Base-by-base conservation (phyloP, 2,888 invertebrate genomes). In the Patella pellucida region DNA sequence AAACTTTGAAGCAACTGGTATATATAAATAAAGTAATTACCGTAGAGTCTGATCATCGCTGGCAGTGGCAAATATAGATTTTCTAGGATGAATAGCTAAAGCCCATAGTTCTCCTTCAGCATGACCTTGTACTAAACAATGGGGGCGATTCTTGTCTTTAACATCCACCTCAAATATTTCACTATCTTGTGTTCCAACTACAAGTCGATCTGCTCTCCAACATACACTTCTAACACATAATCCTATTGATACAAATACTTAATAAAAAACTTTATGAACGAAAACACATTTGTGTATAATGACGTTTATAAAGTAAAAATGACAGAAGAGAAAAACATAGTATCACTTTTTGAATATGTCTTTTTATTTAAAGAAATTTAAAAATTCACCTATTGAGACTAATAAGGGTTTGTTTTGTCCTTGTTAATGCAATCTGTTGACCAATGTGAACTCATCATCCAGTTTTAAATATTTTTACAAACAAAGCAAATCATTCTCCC, bases 91-190 rank as follows among this genome's bases (percentile, higher is more conserved):
- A 12, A 88, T 86, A 50, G 90, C 90, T 69, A 91, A 80, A 16
- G 90, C 90, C 91, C 91, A 91, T 71, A 91, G 82, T 79, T 91
- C 91, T 51, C 90, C 91, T 77, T 91, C 91, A 69, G 89, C 88
- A 81, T 91, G 91, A 11, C 91, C 91, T 75, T 90, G 89, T 50
- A 90, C 87, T 31, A 90, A 67, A 79, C 89, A 88, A 14, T 81
- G 78, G 1, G 88, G 87, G 71, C 86, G 88, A 68, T 88, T 87
- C 41, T 84, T 78, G 12, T 88, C 87, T 50, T 85, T 82, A 5
- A 87, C 84, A 54, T 81, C 80, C n/a, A 90, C 82, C 80, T 91
- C 90, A 81, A 90, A 89, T 69, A 91, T 87, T 80, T 90, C 90
- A 77, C 90, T 87, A 80, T 89, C 90, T 78, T 90, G 90, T 15